Evolutionary conservation across 2,888 invertebrate genomes (phyloP), one percentile per base, ranked within the genome.

Genomic region (Lacanobia oleracea): DNA sequence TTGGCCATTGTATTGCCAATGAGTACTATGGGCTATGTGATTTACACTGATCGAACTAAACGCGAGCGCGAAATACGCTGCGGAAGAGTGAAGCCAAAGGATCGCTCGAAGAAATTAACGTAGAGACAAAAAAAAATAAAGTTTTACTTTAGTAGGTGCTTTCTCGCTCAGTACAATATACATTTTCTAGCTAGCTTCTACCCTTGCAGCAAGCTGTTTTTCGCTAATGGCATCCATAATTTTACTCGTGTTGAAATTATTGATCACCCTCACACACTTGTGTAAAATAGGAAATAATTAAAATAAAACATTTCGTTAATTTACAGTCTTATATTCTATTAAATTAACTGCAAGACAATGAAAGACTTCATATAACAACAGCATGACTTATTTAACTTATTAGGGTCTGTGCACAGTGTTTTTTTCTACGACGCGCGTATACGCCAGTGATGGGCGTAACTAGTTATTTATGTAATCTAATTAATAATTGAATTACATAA

Each of bases 1-100:
- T 77, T 93, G 0, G 40, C 92, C 0, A 82, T 97, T 0, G 87
- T 97, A 0, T 2, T 97, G 0, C 97, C 97, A 0, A 96, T 97
- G 87, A 77, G 90, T 0, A 43, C 90, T 0, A 96, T 94, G 78
- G 96, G 96, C 0, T 97, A 95, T 86, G 75, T 93, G 0, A 48
- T 97, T 0, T 96, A 96, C 86, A 85, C 75, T 0, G 88, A 94
- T 0, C 96, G 97, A 85, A 93, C 93, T 10, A 76, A 88, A 0
- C 89, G 93, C 43, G 97, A 98, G 82, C 72, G 92, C 0, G 87
- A 93, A 48, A 97, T 96, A 75, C 96, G 98, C 59, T 97, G 97
- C 72, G 98, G 98, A 0, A 96, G 97, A 90, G 94, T 98, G 0
- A 96, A 97, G 66, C 98, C 98, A 92, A 97, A 96, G 77, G 98